Conservation (phyloP, 2,797 vertebrate species). For the Sebastes elongatus region DNA sequence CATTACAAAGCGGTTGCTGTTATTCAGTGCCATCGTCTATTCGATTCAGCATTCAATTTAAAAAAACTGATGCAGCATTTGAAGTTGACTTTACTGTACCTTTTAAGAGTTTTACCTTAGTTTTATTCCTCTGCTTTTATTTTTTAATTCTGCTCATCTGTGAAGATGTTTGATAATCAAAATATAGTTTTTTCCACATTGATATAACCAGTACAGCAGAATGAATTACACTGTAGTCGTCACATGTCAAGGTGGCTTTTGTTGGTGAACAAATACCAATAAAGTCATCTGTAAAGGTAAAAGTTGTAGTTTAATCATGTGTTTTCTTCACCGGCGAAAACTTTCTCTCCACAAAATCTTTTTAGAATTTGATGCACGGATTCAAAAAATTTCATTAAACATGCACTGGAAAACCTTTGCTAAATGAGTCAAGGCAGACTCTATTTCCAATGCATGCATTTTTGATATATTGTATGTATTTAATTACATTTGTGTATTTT, state of each 20-base stretch:
- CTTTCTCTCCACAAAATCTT: slow-evolving; percentile 24
- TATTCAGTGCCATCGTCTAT: neutral
- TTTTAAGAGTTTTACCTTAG: neutral
- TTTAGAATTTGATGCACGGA: slow-evolving; percentile 55
- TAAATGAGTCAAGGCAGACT: slow-evolving; percentile 24
- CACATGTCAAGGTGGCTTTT: slow-evolving; percentile 11
- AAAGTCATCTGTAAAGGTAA: slow-evolving; percentile 16
- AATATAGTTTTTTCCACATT: neutral
- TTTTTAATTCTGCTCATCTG: slow-evolving; percentile 2
- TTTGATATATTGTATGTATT: slow-evolving; percentile 67
- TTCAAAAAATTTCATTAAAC: slow-evolving; percentile 1
- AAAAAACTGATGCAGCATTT: neutral
- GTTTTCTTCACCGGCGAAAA: neutral
- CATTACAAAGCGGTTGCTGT: neutral
- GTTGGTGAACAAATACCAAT: slow-evolving; percentile 35
- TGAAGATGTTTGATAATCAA: slow-evolving; percentile 18
- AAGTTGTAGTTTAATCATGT: slow-evolving; percentile 27
- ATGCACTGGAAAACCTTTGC: slow-evolving; percentile 63
- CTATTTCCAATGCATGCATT: slow-evolving; percentile 50
- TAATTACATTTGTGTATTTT: slow-evolving; percentile 68
- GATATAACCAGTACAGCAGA: neutral
- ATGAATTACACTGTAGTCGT: slow-evolving; percentile 20
- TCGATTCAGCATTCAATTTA: neutral
- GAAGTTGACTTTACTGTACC: neutral
- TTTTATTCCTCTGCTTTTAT: neutral